Percentiles rank a stretch among this genome's conserved stretches.
Conservation (phyloP, 1,140 invertebrate genomes). For the Atta cephalotes region DNA sequence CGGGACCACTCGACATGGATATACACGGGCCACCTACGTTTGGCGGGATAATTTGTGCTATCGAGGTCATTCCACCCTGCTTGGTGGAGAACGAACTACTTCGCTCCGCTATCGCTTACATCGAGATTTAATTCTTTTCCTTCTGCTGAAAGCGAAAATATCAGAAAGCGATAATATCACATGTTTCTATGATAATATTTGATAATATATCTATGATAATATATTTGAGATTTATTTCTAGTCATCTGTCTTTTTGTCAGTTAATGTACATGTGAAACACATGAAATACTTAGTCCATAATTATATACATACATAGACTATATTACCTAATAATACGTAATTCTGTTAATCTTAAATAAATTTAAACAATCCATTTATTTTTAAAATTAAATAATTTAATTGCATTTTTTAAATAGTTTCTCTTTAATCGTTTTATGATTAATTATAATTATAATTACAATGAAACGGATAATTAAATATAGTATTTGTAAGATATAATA, state of each 20-base stretch:
- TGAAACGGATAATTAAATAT: not conserved
- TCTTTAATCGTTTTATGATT: not conserved
- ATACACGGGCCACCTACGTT: conserved; percentile 76
- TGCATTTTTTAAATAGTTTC: not conserved
- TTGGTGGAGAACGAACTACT: conserved; percentile 21
- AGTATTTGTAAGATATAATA: too few relatives aligned
- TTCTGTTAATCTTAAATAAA: not conserved
- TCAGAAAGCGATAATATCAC: conserved; percentile 34
- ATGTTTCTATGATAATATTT: conserved; percentile 4
- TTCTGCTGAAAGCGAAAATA: conserved; percentile 26
- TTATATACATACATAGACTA: not conserved
- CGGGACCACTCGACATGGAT: conserved; percentile 82
- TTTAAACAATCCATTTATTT: not conserved
- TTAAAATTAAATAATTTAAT: conserved; percentile 20
- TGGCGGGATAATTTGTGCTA: conserved; percentile 81
- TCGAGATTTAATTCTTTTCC: conserved; percentile 4
- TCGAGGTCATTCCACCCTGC: conserved; percentile 81
- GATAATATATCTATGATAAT: conserved; percentile 1
- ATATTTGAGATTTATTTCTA: not conserved
- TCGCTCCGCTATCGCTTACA: not conserved
- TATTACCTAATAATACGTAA: not conserved
- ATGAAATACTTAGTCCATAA: not conserved
- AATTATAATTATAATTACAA: not conserved
- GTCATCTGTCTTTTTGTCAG: not conserved
- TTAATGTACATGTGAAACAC: not conserved